phyloP scores from a whole-genome alignment of 2,797 vertebrate genomes.

The Sitta carolinensis region DNA sequence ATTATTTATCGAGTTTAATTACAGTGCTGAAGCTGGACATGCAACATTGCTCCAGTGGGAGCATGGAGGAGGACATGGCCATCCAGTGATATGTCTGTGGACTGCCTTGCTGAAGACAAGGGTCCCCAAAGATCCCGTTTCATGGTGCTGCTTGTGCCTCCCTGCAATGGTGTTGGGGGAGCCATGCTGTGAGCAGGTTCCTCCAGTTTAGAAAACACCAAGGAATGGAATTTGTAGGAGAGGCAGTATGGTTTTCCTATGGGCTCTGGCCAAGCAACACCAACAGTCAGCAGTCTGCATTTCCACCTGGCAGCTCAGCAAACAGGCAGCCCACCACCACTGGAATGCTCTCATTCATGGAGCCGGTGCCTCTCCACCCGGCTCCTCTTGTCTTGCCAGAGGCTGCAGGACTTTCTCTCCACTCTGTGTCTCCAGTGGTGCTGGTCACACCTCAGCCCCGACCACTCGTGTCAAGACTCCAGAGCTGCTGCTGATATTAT shows the following conservation, averaged over 20 bases:
- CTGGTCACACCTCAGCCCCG: background rate
- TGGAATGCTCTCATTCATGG: background rate
- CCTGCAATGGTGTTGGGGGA: background rate
- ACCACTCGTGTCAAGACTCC: background rate
- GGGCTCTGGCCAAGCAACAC: background rate
- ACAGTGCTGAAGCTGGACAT: fast-evolving
- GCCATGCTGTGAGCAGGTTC: background rate
- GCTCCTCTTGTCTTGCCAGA: background rate
- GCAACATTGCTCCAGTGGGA: background rate
- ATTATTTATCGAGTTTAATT: background rate
- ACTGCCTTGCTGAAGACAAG: background rate
- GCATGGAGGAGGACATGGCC: fast-evolving
- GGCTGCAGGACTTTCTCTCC: background rate
- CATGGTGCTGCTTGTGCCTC: fast-evolving
- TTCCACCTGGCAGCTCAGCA: background rate
- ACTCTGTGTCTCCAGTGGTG: background rate
- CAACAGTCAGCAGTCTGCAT: background rate
- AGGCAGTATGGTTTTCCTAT: background rate
- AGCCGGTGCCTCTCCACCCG: background rate
- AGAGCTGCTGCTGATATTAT: background rate
- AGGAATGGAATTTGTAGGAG: background rate
- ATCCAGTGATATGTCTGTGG: fast-evolving
- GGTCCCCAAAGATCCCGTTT: background rate
- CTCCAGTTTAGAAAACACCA: background rate
- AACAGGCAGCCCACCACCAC: background rate